Conservation (phyloP, 2,888 invertebrate species). For the Watsonalla binaria region DNA sequence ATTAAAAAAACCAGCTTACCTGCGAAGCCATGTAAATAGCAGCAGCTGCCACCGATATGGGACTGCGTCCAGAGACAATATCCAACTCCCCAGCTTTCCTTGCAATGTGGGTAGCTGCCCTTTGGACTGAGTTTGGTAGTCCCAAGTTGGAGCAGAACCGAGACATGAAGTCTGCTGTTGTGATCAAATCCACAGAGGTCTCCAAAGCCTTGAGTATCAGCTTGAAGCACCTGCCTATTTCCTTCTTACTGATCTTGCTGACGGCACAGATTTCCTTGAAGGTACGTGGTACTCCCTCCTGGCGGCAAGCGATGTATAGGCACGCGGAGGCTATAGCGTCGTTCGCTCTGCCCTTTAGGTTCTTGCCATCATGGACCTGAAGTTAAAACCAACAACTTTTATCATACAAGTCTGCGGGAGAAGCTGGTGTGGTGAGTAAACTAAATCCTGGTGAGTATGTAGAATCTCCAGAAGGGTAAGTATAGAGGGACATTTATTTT, state of each 20-base stretch:
- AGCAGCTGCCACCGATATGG: constrained; percentile 99
- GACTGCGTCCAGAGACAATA: constrained; percentile 97
- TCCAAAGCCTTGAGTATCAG: constrained; percentile 96
- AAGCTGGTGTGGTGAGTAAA: no score
- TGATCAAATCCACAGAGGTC: constrained; percentile 98
- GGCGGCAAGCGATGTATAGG: constrained; percentile 98
- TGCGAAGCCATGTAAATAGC: constrained; percentile 99
- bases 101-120: constrained; percentile 98
- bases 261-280: constrained; percentile 99
- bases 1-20: constrained; percentile 53
- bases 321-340: constrained; percentile 99
- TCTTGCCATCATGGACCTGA: constrained; percentile 94
- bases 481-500: no score
- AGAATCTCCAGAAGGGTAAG: no score
- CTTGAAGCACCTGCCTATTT: constrained; percentile 99
- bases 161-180: constrained; percentile 99
- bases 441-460: no score
- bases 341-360: constrained; percentile 95
- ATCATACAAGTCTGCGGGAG: no score
- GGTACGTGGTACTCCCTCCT: constrained; percentile 98
- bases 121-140: constrained; percentile 91
- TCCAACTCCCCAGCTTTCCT: constrained; percentile 97
- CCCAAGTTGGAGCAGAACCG: constrained; percentile 97
- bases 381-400: not conserved
- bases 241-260: constrained; percentile 99